Evolutionary conservation across 2,113 vertebrate genomes (phyloP), one percentile per base, ranked within the genome.

Genomic region (Dasypus novemcinctus): DNA sequence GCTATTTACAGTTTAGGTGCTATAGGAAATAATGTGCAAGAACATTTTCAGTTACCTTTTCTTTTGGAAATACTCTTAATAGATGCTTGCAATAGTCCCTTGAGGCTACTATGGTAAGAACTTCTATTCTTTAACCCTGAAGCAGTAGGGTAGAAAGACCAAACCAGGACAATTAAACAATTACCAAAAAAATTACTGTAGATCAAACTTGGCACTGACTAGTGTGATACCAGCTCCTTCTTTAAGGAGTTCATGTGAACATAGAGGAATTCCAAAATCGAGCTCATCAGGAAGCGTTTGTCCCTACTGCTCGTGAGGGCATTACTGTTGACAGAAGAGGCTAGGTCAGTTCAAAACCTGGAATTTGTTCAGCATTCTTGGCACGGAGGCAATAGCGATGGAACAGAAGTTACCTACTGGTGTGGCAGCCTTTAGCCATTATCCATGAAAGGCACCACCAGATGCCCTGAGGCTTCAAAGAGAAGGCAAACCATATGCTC

Each of bases 401-500:
- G 80, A 96, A 93, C 89, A 96, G 95, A 94, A 95, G 66, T 93
- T 92, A 95, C 97, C 97, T 96, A 92, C 97, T 92, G 97, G 71
- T 81, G 85, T 83, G 80, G 80, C 84, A 96, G 96, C 92, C 92
- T 95, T 97, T 96, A 97, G 96, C 93, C 96, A 96, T 97, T 96
- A 97, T 96, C 97, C 92, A 96, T 96, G 76, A 97, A 97, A 96
- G 83, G 72, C 79, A 38, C 80, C 1, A n/a, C 95, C 90, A 91
- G 92, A 93, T 96, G 92, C 96, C 97, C 95, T 68, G 69, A 96
- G 95, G 95, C 96, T 94, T 97, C 63, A 81, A 66, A 94, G 71
- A 95, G 76, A 96, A 96, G 93, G 82, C 72, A 93, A 97, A 97
- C 95, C 97, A 96, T 97, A 96, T 97, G 97, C 69, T 97, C 96